phyloP scores from a whole-genome alignment of 1,140 invertebrate genomes.

The Apis dorsata region DNA sequence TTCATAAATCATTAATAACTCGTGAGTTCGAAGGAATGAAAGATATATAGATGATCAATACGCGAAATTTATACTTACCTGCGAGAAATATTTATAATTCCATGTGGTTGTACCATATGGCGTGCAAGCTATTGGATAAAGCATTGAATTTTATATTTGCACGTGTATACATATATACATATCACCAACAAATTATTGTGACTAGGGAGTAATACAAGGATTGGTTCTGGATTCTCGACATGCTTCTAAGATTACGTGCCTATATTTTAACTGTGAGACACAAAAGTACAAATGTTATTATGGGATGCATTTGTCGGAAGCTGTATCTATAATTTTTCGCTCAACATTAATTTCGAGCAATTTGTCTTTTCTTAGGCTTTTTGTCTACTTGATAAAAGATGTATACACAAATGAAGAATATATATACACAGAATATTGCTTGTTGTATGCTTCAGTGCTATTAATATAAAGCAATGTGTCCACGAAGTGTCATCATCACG shows the following conservation, averaged over 20 bases:
- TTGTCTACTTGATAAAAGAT: background rate
- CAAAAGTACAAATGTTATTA: background rate
- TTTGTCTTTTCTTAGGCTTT: background rate
- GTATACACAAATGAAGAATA: too few species aligned
- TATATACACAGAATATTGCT: too few species aligned
- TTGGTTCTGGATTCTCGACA: background rate
- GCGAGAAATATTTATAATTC: conserved; percentile 37
- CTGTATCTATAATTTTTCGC: background rate
- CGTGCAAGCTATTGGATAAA: conserved; percentile 40
- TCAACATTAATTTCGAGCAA: background rate
- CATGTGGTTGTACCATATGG: conserved; percentile 11
- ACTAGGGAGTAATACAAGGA: background rate
- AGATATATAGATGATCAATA: background rate
- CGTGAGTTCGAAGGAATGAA: background rate
- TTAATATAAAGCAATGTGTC: too few species aligned
- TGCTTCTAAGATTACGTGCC: conserved; percentile 8
- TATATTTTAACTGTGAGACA: background rate
- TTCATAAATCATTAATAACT: background rate
- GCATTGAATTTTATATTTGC: conserved; percentile 36
- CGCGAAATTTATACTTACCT: conserved; percentile 53
- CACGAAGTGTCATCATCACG: too few species aligned
- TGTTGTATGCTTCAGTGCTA: too few species aligned
- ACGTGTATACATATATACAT: conserved; percentile 1
- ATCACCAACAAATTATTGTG: conserved; percentile 10
- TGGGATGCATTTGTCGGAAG: too few species aligned